Base-by-base conservation (phyloP, 1,140 invertebrate species). In the Lucilia sericata region DNA sequence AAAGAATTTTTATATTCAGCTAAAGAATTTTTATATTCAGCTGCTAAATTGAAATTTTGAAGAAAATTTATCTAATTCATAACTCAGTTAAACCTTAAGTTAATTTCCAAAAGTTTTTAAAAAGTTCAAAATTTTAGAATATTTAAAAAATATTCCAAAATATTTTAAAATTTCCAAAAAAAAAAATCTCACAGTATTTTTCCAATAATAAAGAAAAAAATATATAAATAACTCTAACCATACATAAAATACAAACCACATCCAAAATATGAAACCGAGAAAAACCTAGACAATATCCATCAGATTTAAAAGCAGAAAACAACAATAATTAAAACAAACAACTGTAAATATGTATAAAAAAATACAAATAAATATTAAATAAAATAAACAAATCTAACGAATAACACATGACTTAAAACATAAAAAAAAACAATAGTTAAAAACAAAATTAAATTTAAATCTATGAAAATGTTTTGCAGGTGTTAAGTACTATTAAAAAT, bases 221-320 rank as follows among this genome's bases (percentile, higher is more conserved):
- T 3, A 30, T 30, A 30, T 42, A 12, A 12, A 14, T 60, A 60
- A 14, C 51, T 17, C 17, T 12, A 60, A 14, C 51, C 51, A 5
- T 30, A 60, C 7, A 60, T n/a, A 17, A 17, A 60, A 60, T 60
- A 60, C 55, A 17, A 70, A 70, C 7, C 60, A 17, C 2, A 25
- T 9, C n/a, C 10, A 7, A 70, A 70, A 70, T 21, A 70, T 21
- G 9, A 70, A 70, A 70, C 4, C n/a, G n/a, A 70, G 1, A 19
- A 70, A 70, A 21, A 21, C 65, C 65, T 70, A 70, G 65, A 70
- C 65, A 70, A 70, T 70, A 70, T 70, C 65, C 65, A 21, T 70
- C 65, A 70, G 19, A 25, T 10, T n/a, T 70, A 70, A 70, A 70
- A 70, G 8, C 65, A 8, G 7, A 70, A 9, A 10, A 70, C n/a